phyloP scores from a whole-genome alignment of 2,888 invertebrate genomes.

The Drosophila pseudotalamancana region DNA sequence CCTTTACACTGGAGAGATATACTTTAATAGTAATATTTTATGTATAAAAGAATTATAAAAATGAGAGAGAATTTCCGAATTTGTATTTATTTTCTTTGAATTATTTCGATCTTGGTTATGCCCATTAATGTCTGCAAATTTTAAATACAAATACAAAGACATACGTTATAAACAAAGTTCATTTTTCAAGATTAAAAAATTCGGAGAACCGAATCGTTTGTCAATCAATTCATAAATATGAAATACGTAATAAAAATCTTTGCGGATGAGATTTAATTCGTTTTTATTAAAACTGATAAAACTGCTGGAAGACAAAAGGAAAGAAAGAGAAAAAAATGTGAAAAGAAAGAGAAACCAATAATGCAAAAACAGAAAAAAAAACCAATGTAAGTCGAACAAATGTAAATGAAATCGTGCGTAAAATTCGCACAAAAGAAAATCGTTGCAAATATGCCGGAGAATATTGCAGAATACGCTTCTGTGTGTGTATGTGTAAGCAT shows the following conservation, averaged over 20 bases:
- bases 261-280: slow-evolving; percentile 48
- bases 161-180: too few relatives aligned
- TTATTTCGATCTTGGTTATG: too few relatives aligned
- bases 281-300: slow-evolving; percentile 65
- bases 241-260: slow-evolving; percentile 34
- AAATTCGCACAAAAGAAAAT: slow-evolving; percentile 70
- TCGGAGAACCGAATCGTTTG: slow-evolving; percentile 15
- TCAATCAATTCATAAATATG: slow-evolving; percentile 49
- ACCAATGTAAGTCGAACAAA: slow-evolving; percentile 62
- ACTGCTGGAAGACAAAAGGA: slow-evolving; percentile 29
- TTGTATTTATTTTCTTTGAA: background rate
- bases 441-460: slow-evolving; percentile 52
- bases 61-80: too few relatives aligned
- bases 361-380: background rate
- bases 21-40: too few relatives aligned
- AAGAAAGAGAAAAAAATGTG: background rate
- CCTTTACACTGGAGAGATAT: too few relatives aligned
- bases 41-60: too few relatives aligned
- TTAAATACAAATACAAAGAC: background rate
- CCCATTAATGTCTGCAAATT: too few relatives aligned
- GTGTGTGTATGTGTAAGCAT: slow-evolving; percentile 31
- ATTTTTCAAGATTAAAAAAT: too few relatives aligned
- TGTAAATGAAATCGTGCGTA: slow-evolving; percentile 77
- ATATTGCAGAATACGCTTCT: slow-evolving; percentile 51
- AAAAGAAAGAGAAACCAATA: background rate